phyloP scores from a whole-genome alignment of 2,113 vertebrate genomes.

The Dicaeum eximium region DNA sequence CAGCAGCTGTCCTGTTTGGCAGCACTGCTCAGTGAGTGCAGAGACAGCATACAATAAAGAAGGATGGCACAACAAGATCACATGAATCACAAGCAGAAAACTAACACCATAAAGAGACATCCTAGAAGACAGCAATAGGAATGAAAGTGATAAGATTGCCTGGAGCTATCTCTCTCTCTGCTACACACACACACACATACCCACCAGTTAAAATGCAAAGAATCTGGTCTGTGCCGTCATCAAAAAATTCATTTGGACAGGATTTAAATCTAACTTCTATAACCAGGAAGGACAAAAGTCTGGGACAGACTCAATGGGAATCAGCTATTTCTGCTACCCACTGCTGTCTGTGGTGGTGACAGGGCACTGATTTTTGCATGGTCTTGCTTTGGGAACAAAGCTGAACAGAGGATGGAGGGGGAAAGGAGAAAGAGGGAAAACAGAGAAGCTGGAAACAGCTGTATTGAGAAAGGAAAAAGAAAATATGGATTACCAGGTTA shows the following conservation, averaged over 20 bases:
- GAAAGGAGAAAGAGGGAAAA: background rate
- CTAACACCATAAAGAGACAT: background rate
- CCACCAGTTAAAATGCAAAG: background rate
- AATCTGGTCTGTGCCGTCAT: background rate
- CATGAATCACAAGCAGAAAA: conserved; percentile 2
- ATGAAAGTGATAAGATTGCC: background rate
- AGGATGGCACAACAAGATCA: background rate
- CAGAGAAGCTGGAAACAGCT: background rate
- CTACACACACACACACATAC: background rate
- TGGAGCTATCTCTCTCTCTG: background rate
- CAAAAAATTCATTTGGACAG: background rate
- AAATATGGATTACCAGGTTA: background rate
- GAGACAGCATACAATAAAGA: background rate
- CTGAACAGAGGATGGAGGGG: background rate
- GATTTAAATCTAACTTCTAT: background rate
- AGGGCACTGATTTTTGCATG: background rate
- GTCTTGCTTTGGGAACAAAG: background rate
- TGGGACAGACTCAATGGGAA: background rate
- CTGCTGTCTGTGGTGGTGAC: background rate
- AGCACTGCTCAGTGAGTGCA: background rate
- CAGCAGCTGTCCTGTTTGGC: conserved; percentile 45
- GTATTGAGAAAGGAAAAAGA: background rate
- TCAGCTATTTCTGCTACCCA: background rate
- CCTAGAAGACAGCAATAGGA: background rate
- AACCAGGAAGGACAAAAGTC: background rate